Evolutionary conservation across 2,113 vertebrate genomes (phyloP).

Genomic region (Chascanopsetta lugubris): DNA sequence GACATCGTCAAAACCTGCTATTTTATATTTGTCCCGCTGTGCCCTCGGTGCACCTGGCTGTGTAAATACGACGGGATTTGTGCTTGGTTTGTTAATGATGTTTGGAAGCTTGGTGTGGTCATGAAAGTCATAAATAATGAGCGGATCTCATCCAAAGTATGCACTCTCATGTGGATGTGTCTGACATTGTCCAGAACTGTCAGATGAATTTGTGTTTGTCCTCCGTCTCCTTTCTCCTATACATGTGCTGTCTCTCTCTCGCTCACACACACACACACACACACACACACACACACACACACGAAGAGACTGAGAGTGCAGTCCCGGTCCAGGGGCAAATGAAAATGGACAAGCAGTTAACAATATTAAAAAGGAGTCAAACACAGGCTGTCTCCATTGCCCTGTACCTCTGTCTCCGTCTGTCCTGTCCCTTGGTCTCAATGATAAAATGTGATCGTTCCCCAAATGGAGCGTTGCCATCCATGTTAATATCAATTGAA

Average conservation of each 20-base stretch:
- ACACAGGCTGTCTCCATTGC: conserved; percentile 48
- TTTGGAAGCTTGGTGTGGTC: conserved; percentile 42
- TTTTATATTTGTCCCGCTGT: conserved; percentile 55
- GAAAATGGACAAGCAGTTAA: conserved; percentile 64
- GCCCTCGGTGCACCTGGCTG: conserved; percentile 56
- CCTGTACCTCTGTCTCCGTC: conserved; percentile 48
- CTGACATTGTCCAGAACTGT: conserved; percentile 55
- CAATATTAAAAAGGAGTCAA: conserved; percentile 59
- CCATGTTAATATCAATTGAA: conserved; percentile 12
- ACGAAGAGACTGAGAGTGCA: conserved; percentile 22
- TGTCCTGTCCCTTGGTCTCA: conserved; percentile 27
- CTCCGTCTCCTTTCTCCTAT: conserved; percentile 43
- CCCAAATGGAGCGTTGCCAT: background rate
- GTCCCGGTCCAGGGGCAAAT: conserved; percentile 45
- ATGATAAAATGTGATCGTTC: conserved; percentile 50
- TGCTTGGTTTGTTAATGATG: conserved; percentile 51
- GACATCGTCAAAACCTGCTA: conserved; percentile 56
- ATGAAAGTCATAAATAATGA: conserved; percentile 62
- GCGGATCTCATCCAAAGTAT: conserved; percentile 38
- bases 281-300: conserved; percentile 15
- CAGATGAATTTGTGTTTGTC: conserved; percentile 41
- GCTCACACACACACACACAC: conserved; percentile 1
- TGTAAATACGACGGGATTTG: conserved; percentile 50
- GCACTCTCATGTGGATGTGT: conserved; percentile 27
- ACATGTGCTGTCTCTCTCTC: background rate